Evolutionary conservation across 2,113 vertebrate species (phyloP).

Genomic region (Lota lota): DNA sequence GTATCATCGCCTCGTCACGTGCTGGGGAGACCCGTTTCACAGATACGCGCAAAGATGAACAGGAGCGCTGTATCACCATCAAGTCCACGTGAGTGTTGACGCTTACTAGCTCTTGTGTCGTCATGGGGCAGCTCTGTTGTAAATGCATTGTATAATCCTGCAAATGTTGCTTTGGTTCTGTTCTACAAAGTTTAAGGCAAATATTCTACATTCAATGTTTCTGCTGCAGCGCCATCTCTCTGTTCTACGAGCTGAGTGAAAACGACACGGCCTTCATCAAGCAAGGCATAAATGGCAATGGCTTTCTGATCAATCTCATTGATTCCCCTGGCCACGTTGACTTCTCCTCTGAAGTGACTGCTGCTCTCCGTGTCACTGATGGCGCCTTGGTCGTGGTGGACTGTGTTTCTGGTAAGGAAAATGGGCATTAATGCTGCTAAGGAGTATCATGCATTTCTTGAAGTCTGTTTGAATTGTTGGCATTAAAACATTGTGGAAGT

Average conservation of each 20-base stretch:
- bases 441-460: neutral
- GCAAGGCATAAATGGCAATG: slow-evolving; percentile 87
- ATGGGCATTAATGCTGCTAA: too few relatives aligned
- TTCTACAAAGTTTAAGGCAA: too few relatives aligned
- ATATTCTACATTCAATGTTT: too few relatives aligned
- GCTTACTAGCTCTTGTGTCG: neutral
- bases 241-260: slow-evolving; percentile 86
- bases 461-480: neutral
- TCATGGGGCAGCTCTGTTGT: neutral
- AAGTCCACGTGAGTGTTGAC: slow-evolving; percentile 87
- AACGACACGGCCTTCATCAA: slow-evolving; percentile 93
- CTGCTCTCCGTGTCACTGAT: slow-evolving; percentile 93
- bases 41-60: slow-evolving; percentile 93
- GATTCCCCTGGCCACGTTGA: slow-evolving; percentile 96
- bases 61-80: slow-evolving; percentile 96
- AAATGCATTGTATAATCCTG: too few relatives aligned
- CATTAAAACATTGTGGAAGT: neutral
- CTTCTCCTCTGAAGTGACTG: slow-evolving; percentile 96
- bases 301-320: slow-evolving; percentile 95
- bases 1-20: slow-evolving; percentile 88
- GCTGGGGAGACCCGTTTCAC: slow-evolving; percentile 95
- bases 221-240: slow-evolving; percentile 84
- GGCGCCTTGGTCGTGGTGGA: slow-evolving; percentile 95
- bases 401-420: slow-evolving; percentile 88
- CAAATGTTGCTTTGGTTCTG: too few relatives aligned